Conservation (phyloP, 2,888 invertebrate species). For the Scaptomyza tumidula region DNA sequence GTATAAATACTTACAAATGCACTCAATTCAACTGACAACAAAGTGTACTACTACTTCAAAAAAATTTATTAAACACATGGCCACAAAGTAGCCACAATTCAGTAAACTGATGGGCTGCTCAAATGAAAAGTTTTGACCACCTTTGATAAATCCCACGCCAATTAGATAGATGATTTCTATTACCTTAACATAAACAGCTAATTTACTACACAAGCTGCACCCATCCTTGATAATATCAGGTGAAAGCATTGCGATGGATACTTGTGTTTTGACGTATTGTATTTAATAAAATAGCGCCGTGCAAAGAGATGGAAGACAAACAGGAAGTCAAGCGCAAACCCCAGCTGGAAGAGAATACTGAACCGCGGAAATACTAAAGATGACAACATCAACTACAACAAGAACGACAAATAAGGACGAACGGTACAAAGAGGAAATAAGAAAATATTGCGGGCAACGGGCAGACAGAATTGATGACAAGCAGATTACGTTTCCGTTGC, state of each 20-base stretch:
- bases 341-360: slow-evolving; percentile 59
- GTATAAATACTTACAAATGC: too few relatives aligned
- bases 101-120: background rate
- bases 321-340: slow-evolving; percentile 73
- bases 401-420: slow-evolving; percentile 28
- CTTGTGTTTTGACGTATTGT: slow-evolving; percentile 40
- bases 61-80: too few relatives aligned
- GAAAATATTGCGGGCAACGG: slow-evolving; percentile 37
- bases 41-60: too few relatives aligned
- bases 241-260: background rate
- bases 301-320: slow-evolving; percentile 54
- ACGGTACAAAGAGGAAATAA: slow-evolving; percentile 24
- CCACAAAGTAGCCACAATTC: background rate
- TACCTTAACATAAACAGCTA: background rate
- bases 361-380: slow-evolving; percentile 72
- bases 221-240: slow-evolving; percentile 2
- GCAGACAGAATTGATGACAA: slow-evolving; percentile 69
- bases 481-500: slow-evolving; percentile 79
- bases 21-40: too few relatives aligned
- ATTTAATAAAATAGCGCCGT: slow-evolving; percentile 25
- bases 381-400: slow-evolving; percentile 51
- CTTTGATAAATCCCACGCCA: slow-evolving; percentile 1
- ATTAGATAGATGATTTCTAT: background rate
- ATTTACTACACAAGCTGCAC: slow-evolving; percentile 22
- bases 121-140: background rate